phyloP scores from a whole-genome alignment of 2,797 vertebrate genomes.

The Coccyzus lansbergi region DNA sequence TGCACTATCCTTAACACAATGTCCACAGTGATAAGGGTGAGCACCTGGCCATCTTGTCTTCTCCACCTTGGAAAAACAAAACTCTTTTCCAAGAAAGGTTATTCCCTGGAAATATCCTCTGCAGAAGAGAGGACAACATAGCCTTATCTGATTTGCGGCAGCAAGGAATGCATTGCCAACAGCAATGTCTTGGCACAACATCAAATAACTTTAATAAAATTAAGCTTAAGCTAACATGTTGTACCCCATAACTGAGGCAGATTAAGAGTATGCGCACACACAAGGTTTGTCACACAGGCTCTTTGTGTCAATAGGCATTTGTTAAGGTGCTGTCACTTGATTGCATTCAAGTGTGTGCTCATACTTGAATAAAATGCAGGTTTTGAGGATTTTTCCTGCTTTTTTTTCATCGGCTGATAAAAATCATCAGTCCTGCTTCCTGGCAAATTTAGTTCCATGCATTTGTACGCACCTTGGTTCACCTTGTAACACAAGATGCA shows the following conservation, averaged over 20 bases:
- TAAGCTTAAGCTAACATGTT: background rate
- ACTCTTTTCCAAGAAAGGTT: background rate
- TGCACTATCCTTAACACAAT: background rate
- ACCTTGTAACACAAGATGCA: background rate
- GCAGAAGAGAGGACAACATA: background rate
- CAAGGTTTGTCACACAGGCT: background rate
- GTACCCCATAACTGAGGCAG: background rate
- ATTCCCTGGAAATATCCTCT: background rate
- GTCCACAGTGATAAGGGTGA: rapidly evolving
- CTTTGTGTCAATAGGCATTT: background rate
- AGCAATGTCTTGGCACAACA: background rate
- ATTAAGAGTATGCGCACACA: background rate
- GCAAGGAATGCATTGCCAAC: background rate
- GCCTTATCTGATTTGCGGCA: background rate
- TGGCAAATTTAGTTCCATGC: background rate
- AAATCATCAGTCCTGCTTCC: background rate
- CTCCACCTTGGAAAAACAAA: background rate
- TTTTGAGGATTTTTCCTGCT: background rate
- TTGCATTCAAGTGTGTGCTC: background rate
- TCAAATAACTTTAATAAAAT: background rate
- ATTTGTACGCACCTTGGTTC: background rate
- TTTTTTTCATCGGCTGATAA: background rate
- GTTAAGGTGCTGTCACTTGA: background rate
- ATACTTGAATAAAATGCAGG: background rate
- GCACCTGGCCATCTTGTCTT: background rate